Percentiles rank a stretch among this genome's conserved stretches.
Evolutionary conservation across 2,113 vertebrate genomes (phyloP).

Genomic region (Calcarius ornatus): DNA sequence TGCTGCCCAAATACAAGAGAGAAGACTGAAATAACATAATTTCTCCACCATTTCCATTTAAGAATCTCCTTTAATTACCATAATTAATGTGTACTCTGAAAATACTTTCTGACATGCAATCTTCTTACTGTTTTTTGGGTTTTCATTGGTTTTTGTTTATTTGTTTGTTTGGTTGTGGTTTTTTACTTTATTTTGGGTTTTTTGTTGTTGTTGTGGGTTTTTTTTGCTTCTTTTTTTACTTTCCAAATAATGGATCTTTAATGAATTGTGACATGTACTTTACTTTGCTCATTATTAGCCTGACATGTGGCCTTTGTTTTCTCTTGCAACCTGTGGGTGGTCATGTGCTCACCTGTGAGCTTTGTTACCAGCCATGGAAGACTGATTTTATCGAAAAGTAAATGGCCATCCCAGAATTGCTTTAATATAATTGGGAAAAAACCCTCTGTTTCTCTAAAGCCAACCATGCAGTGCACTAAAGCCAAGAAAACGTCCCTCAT

Average conservation of each 20-base stretch:
- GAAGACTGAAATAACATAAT: background rate
- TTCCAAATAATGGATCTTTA: background rate
- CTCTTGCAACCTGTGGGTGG: background rate
- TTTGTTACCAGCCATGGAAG: background rate
- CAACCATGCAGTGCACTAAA: background rate
- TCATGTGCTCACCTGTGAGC: background rate
- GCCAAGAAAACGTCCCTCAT: background rate
- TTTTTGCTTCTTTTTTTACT: background rate
- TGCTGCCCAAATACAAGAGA: background rate
- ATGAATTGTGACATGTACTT: background rate
- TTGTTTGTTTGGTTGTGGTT: background rate
- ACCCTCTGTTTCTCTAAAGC: conserved; percentile 7
- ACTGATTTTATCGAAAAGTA: conserved; percentile 12
- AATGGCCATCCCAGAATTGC: background rate
- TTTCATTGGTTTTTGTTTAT: too few species aligned
- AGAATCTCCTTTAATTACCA: background rate
- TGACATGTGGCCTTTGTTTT: conserved; percentile 10
- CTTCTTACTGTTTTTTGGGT: background rate
- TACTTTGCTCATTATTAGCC: conserved; percentile 19
- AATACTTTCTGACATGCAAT: background rate
- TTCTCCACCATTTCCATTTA: background rate
- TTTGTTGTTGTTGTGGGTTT: background rate
- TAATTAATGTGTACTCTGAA: background rate
- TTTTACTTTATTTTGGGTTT: too few species aligned
- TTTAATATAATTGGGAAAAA: background rate